Evolutionary conservation across 2,888 invertebrate genomes (phyloP).

Genomic region (Caenorhabditis doughertyi): DNA sequence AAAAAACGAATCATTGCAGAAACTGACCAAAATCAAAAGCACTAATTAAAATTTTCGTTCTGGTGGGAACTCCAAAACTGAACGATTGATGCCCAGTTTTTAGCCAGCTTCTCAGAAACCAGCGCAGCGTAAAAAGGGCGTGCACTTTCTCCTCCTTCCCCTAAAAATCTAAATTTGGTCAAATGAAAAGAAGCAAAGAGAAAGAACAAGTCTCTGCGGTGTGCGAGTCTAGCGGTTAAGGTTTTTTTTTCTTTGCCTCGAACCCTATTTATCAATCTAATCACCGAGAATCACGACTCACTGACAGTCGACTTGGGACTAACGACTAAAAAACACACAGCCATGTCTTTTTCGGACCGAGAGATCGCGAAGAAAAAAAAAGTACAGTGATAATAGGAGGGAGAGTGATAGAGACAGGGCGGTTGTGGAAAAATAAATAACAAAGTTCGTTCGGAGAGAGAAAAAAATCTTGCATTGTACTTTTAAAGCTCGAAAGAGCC

Average conservation of each 20-base stretch:
- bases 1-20: not conserved
- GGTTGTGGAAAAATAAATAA: not conserved
- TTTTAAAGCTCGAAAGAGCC: constrained; percentile 5
- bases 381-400: constrained; percentile 2
- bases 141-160: constrained; percentile 14
- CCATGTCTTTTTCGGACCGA: not conserved
- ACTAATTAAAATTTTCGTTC: not conserved
- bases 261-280: constrained; percentile 56
- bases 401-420: not conserved
- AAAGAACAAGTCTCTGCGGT: constrained; percentile 43
- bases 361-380: constrained; percentile 12
- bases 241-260: not conserved
- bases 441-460: not conserved
- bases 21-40: too few species aligned
- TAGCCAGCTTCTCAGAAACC: constrained; percentile 7
- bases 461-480: not conserved
- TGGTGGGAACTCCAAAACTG: constrained; percentile 8
- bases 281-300: constrained; percentile 63
- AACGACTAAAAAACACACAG: constrained; percentile 42
- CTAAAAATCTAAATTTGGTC: constrained; percentile 54
- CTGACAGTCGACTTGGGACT: constrained; percentile 27
- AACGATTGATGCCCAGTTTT: constrained; percentile 11
- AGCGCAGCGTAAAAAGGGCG: constrained; percentile 13
- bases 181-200: not conserved
- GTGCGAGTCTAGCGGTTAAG: constrained; percentile 39